These are phyloP conservation scores for Deilephila elpenor DNA, from an alignment of 2,888 invertebrate species.

Conservation along the genomic window DNA sequence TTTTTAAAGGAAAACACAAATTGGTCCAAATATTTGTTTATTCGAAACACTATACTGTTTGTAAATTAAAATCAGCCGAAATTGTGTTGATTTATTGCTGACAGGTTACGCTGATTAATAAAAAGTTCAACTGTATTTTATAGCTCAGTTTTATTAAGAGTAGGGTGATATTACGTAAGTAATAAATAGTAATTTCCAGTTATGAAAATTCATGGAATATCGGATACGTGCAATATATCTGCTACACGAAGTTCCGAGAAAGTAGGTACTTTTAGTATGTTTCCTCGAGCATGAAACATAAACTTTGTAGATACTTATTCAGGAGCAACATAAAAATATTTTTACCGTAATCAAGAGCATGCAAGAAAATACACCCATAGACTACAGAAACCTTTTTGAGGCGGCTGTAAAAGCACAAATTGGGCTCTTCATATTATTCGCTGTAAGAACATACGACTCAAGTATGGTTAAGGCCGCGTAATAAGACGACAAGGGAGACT, in stretches of 20 bases:
- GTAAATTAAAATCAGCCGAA: background rate
- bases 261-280: background rate
- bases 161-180: background rate
- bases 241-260: slow-evolving; percentile 10
- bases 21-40: background rate
- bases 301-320: slow-evolving; percentile 48
- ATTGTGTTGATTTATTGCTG: background rate
- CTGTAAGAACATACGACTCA: slow-evolving; percentile 54
- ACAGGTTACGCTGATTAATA: background rate
- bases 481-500: slow-evolving; percentile 77
- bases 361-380: slow-evolving; percentile 44
- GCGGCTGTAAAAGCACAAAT: slow-evolving; percentile 61
- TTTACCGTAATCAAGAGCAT: slow-evolving; percentile 41
- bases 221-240: background rate
- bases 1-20: slow-evolving; percentile 6
- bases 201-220: slow-evolving; percentile 20
- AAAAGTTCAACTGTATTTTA: too few relatives aligned
- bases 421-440: slow-evolving; percentile 53
- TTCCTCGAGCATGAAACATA: slow-evolving; percentile 38
- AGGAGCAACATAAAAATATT: slow-evolving; percentile 49
- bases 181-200: background rate
- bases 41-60: background rate
- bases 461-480: slow-evolving; percentile 70
- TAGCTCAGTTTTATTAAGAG: background rate
- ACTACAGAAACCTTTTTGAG: slow-evolving; percentile 53